Evolutionary conservation across 2,797 vertebrate genomes (phyloP).

Genomic region (Phaenicophaeus curvirostris): DNA sequence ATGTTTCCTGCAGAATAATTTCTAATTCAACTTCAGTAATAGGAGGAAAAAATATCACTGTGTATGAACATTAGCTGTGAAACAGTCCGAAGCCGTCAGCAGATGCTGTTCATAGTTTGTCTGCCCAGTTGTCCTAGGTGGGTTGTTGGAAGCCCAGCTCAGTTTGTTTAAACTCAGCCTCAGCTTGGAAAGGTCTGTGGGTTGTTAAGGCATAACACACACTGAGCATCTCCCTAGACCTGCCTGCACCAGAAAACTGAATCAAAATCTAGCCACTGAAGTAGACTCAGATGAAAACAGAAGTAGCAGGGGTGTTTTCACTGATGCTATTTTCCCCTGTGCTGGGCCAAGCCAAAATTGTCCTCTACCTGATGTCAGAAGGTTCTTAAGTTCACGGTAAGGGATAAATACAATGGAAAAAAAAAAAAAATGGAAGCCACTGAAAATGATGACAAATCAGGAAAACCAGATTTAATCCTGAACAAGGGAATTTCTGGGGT

Average conservation of each 20-base stretch:
- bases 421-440: not conserved
- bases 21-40: not conserved
- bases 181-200: not conserved
- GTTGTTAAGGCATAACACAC: not conserved
- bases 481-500: not conserved
- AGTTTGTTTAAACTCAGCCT: conserved; percentile 4
- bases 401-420: not conserved
- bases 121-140: not conserved
- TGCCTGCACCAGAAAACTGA: not conserved
- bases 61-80: not conserved
- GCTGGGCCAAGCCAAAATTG: not conserved
- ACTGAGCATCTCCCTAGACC: not conserved
- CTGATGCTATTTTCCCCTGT: not conserved
- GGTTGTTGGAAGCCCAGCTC: not conserved
- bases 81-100: not conserved
- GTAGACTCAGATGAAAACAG: not conserved
- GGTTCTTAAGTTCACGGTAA: not conserved
- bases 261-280: not conserved
- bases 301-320: not conserved
- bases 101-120: not conserved
- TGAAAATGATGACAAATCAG: not conserved
- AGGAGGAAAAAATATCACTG: not conserved
- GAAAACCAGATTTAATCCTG: not conserved
- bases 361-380: not conserved
- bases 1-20: not conserved